Conservation (phyloP, 1,140 invertebrate species). For the Drosophila jambulina region DNA sequence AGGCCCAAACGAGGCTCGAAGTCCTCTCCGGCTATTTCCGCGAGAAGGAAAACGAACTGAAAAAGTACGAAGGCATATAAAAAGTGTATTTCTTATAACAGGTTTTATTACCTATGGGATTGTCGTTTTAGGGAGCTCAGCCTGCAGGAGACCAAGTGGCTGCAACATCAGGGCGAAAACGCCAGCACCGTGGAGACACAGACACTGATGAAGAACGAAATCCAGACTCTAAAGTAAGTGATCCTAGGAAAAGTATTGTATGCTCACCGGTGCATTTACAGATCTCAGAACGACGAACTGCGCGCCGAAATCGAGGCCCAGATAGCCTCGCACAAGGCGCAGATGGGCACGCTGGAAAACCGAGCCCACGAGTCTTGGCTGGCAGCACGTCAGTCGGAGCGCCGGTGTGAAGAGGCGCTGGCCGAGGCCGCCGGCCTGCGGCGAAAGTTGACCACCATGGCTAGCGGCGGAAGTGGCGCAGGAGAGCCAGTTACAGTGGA, state of each 20-base stretch:
- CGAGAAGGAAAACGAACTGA: slow-evolving; percentile 93
- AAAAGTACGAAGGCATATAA: slow-evolving; percentile 88
- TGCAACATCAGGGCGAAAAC: slow-evolving; percentile 93
- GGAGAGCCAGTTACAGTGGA: slow-evolving; percentile 31
- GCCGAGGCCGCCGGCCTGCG: slow-evolving; percentile 90
- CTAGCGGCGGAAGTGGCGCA: slow-evolving; percentile 46
- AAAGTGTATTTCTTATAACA: slow-evolving; percentile 47
- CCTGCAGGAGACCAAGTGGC: slow-evolving; percentile 92
- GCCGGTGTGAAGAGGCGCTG: slow-evolving; percentile 91
- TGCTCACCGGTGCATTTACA: slow-evolving; percentile 56
- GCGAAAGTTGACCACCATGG: slow-evolving; percentile 88
- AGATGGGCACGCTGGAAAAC: slow-evolving; percentile 90
- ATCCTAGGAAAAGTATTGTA: neutral
- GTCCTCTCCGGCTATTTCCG: slow-evolving; percentile 95
- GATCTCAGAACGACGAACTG: slow-evolving; percentile 90
- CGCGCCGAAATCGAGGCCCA: slow-evolving; percentile 92
- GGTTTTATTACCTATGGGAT: neutral
- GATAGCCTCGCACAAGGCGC: slow-evolving; percentile 91
- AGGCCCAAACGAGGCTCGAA: slow-evolving; percentile 92
- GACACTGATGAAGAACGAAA: slow-evolving; percentile 91
- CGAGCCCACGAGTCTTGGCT: slow-evolving; percentile 93
- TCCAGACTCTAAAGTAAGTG: slow-evolving; percentile 91
- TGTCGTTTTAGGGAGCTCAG: slow-evolving; percentile 88
- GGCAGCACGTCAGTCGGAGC: slow-evolving; percentile 89
- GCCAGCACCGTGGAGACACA: slow-evolving; percentile 91